Evolutionary conservation across 2,888 invertebrate genomes (phyloP).

Genomic region (Sturmia bella): DNA sequence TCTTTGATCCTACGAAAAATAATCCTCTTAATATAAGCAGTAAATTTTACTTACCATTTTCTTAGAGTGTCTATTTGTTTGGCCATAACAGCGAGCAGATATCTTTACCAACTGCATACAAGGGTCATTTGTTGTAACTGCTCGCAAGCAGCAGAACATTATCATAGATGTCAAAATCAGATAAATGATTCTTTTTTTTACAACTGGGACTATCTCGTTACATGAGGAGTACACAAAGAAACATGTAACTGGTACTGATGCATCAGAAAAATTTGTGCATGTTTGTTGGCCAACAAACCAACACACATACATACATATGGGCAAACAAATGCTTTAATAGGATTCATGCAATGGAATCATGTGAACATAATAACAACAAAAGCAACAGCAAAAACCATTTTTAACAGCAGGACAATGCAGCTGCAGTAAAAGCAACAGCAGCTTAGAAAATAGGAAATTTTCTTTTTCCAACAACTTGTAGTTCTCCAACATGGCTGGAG

Average conservation of each 20-base stretch:
- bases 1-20: no score
- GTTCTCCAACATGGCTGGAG: background rate
- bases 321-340: constrained; percentile 45
- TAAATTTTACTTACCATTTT: no score
- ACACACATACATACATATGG: background rate
- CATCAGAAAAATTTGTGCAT: no score
- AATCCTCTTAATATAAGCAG: no score
- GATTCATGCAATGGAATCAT: constrained; percentile 55
- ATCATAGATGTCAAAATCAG: constrained; percentile 64
- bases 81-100: background rate
- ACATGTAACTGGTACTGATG: background rate
- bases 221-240: background rate
- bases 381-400: background rate
- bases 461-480: constrained; percentile 1
- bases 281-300: constrained; percentile 18
- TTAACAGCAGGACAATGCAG: constrained; percentile 44
- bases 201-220: constrained; percentile 14
- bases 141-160: constrained; percentile 56
- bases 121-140: constrained; percentile 52
- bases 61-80: background rate
- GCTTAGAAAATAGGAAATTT: constrained; percentile 10
- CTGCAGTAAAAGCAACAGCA: constrained; percentile 47
- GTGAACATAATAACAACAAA: constrained; percentile 23
- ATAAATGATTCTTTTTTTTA: constrained; percentile 26
- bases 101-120: constrained; percentile 12